Evolutionary conservation across 2,113 vertebrate species (phyloP).

Genomic region (Lucifuga dentata): DNA sequence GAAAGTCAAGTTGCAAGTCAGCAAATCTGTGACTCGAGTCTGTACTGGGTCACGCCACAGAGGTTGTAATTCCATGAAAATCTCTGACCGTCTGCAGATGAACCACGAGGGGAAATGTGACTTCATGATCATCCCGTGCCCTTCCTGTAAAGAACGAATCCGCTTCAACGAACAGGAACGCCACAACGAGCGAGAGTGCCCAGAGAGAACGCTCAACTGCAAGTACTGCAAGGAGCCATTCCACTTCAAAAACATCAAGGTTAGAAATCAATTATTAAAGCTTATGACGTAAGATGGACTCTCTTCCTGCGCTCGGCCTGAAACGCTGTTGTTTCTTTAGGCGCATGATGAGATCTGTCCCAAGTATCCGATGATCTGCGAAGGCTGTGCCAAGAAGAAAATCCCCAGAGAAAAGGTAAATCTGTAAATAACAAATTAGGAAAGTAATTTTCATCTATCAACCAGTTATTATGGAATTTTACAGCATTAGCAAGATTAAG

Average conservation of each 20-base stretch:
- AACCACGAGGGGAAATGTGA: slow-evolving; percentile 85
- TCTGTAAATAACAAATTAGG: not conserved
- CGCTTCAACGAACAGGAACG: slow-evolving; percentile 85
- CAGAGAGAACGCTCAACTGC: slow-evolving; percentile 86
- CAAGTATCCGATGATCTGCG: slow-evolving; percentile 92
- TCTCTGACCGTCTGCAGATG: slow-evolving; percentile 52
- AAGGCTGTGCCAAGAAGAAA: slow-evolving; percentile 93
- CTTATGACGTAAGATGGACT: not conserved
- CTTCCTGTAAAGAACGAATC: slow-evolving; percentile 82
- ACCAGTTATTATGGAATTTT: too few relatives aligned
- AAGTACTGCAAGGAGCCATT: slow-evolving; percentile 86
- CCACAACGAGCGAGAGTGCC: slow-evolving; percentile 87
- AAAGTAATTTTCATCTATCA: too few relatives aligned
- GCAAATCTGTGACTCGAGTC: too few relatives aligned
- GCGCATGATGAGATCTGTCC: slow-evolving; percentile 93
- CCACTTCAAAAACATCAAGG: slow-evolving; percentile 84
- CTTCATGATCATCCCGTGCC: slow-evolving; percentile 83
- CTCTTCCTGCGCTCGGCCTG: not conserved
- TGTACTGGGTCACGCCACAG: too few relatives aligned
- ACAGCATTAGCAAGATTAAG: too few relatives aligned
- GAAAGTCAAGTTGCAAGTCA: too few relatives aligned
- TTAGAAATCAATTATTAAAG: slow-evolving; percentile 60
- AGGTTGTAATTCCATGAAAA: too few relatives aligned
- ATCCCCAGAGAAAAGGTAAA: slow-evolving; percentile 91
- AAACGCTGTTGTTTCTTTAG: slow-evolving; percentile 66